Percentiles rank a stretch among this genome's conserved stretches.
phyloP scores from a whole-genome alignment of 2,113 vertebrate species.

The Cyphomyrus discorhynchus region DNA sequence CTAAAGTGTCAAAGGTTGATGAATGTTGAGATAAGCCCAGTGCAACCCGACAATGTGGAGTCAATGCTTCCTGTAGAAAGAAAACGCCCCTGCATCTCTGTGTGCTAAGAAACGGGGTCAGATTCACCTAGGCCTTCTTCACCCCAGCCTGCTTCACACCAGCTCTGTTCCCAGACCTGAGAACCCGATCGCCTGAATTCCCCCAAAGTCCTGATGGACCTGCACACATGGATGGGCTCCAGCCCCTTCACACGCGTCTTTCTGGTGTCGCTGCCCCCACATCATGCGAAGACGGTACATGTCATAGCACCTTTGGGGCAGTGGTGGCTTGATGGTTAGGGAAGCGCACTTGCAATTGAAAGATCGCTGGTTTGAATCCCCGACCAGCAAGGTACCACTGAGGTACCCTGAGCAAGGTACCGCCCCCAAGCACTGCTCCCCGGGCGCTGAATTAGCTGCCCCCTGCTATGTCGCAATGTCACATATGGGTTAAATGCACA shows the following conservation, averaged over 20 bases:
- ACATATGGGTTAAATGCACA: too few species aligned
- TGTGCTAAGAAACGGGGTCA: neutral
- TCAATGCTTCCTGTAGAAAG: neutral
- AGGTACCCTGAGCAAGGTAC: too few species aligned
- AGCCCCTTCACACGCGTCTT: neutral
- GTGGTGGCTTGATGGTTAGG: too few species aligned
- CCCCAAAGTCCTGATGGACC: neutral
- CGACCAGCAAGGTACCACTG: too few species aligned
- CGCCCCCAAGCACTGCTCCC: too few species aligned
- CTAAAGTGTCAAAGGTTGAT: neutral
- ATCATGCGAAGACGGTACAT: neutral
- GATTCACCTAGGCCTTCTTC: neutral
- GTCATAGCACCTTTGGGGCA: neutral
- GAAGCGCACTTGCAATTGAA: too few species aligned
- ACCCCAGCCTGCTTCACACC: neutral
- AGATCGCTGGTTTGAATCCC: too few species aligned
- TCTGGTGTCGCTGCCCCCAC: neutral
- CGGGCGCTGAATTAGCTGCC: too few species aligned
- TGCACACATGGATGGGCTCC: neutral
- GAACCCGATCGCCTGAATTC: neutral
- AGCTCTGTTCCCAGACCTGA: neutral
- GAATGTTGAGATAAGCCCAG: neutral
- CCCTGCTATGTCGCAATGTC: too few species aligned
- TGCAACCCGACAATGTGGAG: neutral
- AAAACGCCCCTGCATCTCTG: neutral